phyloP scores from a whole-genome alignment of 2,113 vertebrate genomes.

The Macrotis lagotis region DNA sequence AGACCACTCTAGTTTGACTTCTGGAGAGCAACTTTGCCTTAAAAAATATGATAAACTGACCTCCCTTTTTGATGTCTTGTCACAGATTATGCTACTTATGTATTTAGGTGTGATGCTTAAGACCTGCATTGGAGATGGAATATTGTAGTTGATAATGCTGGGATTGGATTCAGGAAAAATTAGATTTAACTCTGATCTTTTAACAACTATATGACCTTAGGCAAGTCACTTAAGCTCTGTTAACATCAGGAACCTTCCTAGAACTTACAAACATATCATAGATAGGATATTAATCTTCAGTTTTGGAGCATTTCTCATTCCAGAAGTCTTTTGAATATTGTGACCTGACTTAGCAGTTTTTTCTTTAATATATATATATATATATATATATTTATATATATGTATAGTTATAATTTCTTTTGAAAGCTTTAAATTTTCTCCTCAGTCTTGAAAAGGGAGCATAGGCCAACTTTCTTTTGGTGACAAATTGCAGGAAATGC shows the following conservation, averaged over 20 bases:
- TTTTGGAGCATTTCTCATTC: background rate
- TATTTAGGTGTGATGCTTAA: constrained; percentile 26
- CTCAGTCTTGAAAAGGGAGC: background rate
- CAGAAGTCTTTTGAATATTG: background rate
- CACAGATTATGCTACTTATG: constrained; percentile 45
- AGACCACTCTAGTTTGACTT: constrained; percentile 44
- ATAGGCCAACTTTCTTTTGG: background rate
- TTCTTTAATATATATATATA: constrained; percentile 36
- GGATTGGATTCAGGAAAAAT: background rate
- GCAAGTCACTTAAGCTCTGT: background rate
- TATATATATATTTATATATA: no score
- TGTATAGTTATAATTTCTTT: constrained; percentile 46
- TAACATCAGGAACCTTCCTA: background rate
- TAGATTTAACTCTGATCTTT: background rate
- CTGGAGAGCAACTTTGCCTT: constrained; percentile 45
- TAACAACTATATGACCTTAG: background rate
- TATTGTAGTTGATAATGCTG: background rate
- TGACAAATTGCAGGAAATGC: background rate
- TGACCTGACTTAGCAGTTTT: constrained; percentile 21
- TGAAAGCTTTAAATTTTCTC: constrained; percentile 35
- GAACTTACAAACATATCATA: background rate
- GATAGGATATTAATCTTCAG: background rate
- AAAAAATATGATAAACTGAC: background rate
- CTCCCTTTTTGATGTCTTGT: constrained; percentile 44
- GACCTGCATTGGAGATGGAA: background rate